A percentile compares a stretch with the other conserved stretches of the same genome.
Conservation (phyloP, 2,888 invertebrate genomes). For the Lochmaea crataegi region DNA sequence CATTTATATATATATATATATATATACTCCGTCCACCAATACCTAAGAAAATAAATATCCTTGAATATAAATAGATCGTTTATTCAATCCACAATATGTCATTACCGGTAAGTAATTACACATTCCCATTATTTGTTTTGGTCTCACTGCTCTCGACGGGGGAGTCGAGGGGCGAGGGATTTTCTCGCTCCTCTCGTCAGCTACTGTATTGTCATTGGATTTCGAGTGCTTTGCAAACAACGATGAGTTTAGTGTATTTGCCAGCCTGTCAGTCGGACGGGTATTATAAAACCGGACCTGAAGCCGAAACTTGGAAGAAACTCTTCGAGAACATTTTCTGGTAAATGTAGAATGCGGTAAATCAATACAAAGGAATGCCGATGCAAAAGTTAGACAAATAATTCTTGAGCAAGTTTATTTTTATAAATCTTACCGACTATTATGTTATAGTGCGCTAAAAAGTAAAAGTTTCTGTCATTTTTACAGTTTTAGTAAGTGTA, state of each 20-base stretch:
- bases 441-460: too few relatives aligned
- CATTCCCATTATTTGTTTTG: constrained; percentile 54
- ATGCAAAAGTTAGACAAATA: too few relatives aligned
- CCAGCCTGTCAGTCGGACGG: constrained; percentile 61
- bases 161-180: constrained; percentile 46
- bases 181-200: constrained; percentile 50
- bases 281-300: constrained; percentile 29
- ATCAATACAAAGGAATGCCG: background rate
- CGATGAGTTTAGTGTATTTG: constrained; percentile 62
- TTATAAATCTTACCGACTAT: too few relatives aligned
- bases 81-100: constrained; percentile 48
- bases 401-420: too few relatives aligned
- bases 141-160: constrained; percentile 38
- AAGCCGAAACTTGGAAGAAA: constrained; percentile 9
- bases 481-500: too few relatives aligned
- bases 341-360: background rate
- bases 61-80: constrained; percentile 49
- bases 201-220: constrained; percentile 67
- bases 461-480: too few relatives aligned
- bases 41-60: constrained; percentile 42
- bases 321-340: constrained; percentile 9
- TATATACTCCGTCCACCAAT: background rate
- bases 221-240: constrained; percentile 65
- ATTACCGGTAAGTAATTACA: constrained; percentile 56
- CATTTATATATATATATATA: background rate